These are phyloP conservation scores for Drosophila cognata DNA, from an alignment of 2,888 invertebrate species.

Conservation along the genomic window DNA sequence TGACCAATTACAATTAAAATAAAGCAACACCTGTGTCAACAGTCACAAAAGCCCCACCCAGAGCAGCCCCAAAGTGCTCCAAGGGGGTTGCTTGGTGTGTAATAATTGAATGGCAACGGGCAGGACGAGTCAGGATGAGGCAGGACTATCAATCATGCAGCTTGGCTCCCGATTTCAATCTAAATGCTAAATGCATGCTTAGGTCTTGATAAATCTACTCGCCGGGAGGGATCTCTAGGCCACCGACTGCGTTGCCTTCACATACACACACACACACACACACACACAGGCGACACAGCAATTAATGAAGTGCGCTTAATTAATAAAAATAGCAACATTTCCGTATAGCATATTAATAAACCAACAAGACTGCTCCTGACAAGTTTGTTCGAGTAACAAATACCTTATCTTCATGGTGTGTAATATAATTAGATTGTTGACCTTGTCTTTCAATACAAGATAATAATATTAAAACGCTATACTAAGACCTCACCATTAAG, in stretches of 20 bases:
- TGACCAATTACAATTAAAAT: conserved; percentile 68
- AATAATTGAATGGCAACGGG: conserved; percentile 14
- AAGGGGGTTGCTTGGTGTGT: conserved; percentile 24
- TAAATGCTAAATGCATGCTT: conserved; percentile 61
- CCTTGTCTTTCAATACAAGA: not conserved
- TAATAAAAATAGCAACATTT: conserved; percentile 49
- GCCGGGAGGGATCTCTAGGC: conserved; percentile 25
- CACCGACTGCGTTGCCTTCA: conserved; percentile 9
- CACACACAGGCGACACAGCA: not conserved
- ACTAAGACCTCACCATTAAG: accelerated
- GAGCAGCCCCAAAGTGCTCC: conserved; percentile 19
- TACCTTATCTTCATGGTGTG: not conserved
- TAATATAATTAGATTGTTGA: not conserved
- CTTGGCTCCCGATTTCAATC: conserved; percentile 55
- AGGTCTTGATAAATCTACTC: conserved; percentile 49
- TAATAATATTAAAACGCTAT: not conserved
- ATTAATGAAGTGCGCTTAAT: conserved; percentile 54
- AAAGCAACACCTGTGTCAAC: conserved; percentile 67
- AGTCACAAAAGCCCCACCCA: conserved; percentile 47
- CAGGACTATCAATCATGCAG: conserved; percentile 64
- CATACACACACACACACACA: not conserved
- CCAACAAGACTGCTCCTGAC: not conserved
- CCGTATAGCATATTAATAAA: conserved; percentile 28
- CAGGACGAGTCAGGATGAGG: conserved; percentile 12
- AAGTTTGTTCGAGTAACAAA: not conserved